Percentiles rank a stretch among this genome's conserved stretches.
phyloP scores from a whole-genome alignment of 2,797 vertebrate species.

The Echiichthys vipera region DNA sequence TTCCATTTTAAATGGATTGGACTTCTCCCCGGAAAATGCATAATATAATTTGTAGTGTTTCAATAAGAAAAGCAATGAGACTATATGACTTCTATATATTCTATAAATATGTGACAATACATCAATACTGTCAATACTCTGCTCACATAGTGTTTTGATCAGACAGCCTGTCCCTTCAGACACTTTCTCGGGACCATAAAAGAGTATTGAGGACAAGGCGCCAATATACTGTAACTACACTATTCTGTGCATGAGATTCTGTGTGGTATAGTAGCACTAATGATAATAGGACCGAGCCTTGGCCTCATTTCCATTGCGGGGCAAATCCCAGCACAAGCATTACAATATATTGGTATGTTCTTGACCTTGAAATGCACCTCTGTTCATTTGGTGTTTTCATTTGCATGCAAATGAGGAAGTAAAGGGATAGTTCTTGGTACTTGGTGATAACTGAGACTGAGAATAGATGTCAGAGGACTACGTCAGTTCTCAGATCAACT shows the following conservation, averaged over 20 bases:
- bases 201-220: conserved; percentile 2
- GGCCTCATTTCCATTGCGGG: background rate
- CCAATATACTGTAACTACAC: background rate
- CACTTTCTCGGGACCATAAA: background rate
- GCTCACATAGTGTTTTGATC: conserved; percentile 4
- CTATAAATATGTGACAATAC: background rate
- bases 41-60: background rate
- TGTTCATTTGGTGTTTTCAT: conserved; percentile 34
- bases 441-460: conserved; percentile 32
- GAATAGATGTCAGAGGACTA: conserved; percentile 19
- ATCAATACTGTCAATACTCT: no score
- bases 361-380: conserved; percentile 43
- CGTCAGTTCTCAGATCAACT: background rate
- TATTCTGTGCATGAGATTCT: no score
- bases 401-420: conserved; percentile 54
- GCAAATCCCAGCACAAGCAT: conserved; percentile 9
- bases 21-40: background rate
- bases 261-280: conserved; percentile 3
- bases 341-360: background rate
- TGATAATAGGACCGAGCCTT: background rate
- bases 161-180: background rate
- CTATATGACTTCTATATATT: background rate
- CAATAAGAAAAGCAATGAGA: background rate
- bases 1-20: background rate
- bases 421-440: conserved; percentile 4